A percentile compares a stretch with the other conserved stretches of the same genome.
Conservation (phyloP, 2,888 invertebrate genomes). For the Drosophila macrothrix region DNA sequence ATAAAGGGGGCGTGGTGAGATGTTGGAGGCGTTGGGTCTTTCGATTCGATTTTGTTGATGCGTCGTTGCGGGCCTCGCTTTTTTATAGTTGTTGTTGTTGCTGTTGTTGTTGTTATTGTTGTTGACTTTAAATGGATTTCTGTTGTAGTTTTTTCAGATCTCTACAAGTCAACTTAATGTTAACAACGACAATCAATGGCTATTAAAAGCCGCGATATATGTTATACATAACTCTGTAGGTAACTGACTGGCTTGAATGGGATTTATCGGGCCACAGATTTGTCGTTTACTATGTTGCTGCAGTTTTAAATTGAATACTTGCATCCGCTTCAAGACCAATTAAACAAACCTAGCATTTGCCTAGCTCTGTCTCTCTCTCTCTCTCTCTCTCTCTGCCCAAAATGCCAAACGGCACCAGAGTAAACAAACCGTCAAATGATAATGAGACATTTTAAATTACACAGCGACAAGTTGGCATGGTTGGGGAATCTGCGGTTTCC, state of each 20-base stretch:
- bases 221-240: conserved; percentile 60
- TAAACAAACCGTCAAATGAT: conserved; percentile 71
- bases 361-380: conserved; percentile 1
- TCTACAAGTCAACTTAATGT: conserved; percentile 76
- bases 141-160: conserved; percentile 69
- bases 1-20: background rate
- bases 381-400: conserved; percentile 7
- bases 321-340: conserved; percentile 24
- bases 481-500: conserved; percentile 11
- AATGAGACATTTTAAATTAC: conserved; percentile 70
- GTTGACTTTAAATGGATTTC: conserved; percentile 73
- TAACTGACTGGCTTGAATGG: conserved; percentile 29
- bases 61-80: conserved; percentile 30
- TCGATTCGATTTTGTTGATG: conserved; percentile 44
- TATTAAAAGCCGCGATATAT: conserved; percentile 73
- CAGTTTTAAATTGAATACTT: background rate
- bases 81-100: conserved; percentile 29
- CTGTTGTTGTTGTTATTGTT: background rate
- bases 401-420: conserved; percentile 19
- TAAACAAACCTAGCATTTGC: conserved; percentile 32
- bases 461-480: conserved; percentile 33
- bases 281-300: conserved; percentile 3
- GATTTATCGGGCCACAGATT: conserved; percentile 41
- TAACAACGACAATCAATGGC: conserved; percentile 79
- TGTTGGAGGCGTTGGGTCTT: conserved; percentile 59